Evolutionary conservation across 2,113 vertebrate genomes (phyloP).

Genomic region (Antigone vipio): DNA sequence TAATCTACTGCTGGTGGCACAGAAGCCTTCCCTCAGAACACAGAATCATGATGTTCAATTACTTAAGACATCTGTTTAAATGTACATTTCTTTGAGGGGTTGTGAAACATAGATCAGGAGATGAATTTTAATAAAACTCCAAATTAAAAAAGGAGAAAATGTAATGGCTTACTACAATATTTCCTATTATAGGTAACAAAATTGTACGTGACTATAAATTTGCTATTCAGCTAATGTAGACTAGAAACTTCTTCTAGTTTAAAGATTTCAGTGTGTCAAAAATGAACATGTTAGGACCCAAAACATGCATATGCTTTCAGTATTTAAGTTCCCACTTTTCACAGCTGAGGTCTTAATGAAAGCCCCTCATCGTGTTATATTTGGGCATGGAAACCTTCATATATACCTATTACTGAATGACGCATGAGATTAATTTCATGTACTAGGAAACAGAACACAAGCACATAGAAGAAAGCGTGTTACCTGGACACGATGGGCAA

Average conservation of each 20-base stretch:
- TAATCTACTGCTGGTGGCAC: not conserved
- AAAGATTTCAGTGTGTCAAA: not conserved
- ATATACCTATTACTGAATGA: not conserved
- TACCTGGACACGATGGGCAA: slow-evolving; percentile 88
- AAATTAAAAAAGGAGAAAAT: not conserved
- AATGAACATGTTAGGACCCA: not conserved
- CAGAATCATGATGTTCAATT: not conserved
- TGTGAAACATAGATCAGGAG: not conserved
- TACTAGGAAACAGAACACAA: not conserved
- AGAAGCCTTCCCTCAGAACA: not conserved
- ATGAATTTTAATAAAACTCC: not conserved
- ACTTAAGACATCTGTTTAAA: not conserved
- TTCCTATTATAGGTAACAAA: not conserved
- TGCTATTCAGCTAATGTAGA: not conserved
- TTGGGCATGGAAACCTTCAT: not conserved
- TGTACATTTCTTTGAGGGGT: not conserved
- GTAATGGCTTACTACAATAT: not conserved
- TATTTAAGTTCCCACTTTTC: not conserved
- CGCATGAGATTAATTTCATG: not conserved
- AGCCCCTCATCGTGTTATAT: not conserved
- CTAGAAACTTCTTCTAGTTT: not conserved
- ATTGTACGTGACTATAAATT: not conserved
- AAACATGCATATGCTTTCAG: not conserved
- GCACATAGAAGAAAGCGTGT: not conserved
- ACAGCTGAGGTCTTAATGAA: not conserved